Evolutionary conservation across 2,797 vertebrate species (phyloP).

Genomic region (Gila robusta): DNA sequence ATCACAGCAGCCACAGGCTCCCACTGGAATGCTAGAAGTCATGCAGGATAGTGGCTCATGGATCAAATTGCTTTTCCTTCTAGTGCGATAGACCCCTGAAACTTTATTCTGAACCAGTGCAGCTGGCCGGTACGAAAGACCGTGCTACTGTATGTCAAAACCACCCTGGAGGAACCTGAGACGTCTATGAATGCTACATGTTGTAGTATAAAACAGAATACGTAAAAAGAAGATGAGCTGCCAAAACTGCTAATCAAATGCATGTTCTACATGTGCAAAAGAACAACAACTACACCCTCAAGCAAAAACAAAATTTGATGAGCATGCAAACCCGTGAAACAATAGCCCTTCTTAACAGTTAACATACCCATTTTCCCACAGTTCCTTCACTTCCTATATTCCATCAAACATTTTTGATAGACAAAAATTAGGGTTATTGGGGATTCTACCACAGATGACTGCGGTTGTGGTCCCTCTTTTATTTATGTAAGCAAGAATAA

Average conservation of each 20-base stretch:
- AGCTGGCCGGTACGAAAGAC: neutral
- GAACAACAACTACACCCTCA: constrained; percentile 6
- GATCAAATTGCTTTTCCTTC: constrained; percentile 40
- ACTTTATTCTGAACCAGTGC: constrained; percentile 29
- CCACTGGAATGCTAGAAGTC: constrained; percentile 41
- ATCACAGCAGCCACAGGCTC: constrained; percentile 18
- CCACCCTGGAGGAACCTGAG: neutral
- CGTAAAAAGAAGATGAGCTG: neutral
- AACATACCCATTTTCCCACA: constrained; percentile 23
- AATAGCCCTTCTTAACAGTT: neutral
- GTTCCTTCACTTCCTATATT: constrained; percentile 16
- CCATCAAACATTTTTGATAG: constrained; percentile 51
- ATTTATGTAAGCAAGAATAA: constrained; percentile 58
- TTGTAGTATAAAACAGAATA: neutral
- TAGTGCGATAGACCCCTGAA: constrained; percentile 36
- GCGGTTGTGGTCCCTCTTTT: constrained; percentile 59
- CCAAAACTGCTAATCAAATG: neutral
- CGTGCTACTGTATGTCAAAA: constrained; percentile 25
- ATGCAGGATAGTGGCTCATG: constrained; percentile 26
- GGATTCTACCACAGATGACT: constrained; percentile 60
- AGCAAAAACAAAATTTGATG: neutral
- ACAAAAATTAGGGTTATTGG: constrained; percentile 52
- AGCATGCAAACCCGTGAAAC: neutral
- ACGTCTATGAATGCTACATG: neutral
- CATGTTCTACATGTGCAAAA: neutral